phyloP scores from a whole-genome alignment of 2,888 invertebrate species.

The Noctua janthina region DNA sequence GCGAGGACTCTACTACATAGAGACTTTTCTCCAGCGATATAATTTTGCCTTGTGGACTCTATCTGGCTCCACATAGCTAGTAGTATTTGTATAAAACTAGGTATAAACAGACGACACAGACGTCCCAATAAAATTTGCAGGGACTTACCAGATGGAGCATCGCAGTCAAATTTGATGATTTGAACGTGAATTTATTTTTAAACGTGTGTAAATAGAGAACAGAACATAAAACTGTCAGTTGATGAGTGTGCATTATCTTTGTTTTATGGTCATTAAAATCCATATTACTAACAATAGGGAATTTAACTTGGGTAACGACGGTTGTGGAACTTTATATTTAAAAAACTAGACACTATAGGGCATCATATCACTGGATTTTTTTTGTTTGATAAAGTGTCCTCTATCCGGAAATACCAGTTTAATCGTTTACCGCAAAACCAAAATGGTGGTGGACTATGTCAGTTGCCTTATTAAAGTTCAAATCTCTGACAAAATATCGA shows the following conservation, averaged over 20 bases:
- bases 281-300: not conserved
- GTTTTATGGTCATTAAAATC: not conserved
- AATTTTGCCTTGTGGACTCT: not conserved
- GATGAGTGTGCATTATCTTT: not conserved
- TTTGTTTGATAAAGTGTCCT: not conserved
- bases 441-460: too few relatives aligned
- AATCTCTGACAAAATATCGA: too few relatives aligned
- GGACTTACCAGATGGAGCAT: not conserved
- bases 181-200: slow-evolving; percentile 2
- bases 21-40: not conserved
- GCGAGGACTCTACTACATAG: not conserved
- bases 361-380: not conserved
- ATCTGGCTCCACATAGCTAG: not conserved
- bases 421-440: too few relatives aligned
- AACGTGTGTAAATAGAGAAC: too few relatives aligned
- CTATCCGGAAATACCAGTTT: too few relatives aligned
- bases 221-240: not conserved
- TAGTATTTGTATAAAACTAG: not conserved
- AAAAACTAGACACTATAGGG: not conserved
- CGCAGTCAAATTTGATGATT: not conserved
- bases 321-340: not conserved
- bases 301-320: not conserved
- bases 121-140: not conserved
- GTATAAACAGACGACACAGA: not conserved
- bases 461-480: too few relatives aligned